Evolutionary conservation across 2,888 invertebrate genomes (phyloP), one percentile per base, ranked within the genome.

Genomic region (Cheilosia scutellata): DNA sequence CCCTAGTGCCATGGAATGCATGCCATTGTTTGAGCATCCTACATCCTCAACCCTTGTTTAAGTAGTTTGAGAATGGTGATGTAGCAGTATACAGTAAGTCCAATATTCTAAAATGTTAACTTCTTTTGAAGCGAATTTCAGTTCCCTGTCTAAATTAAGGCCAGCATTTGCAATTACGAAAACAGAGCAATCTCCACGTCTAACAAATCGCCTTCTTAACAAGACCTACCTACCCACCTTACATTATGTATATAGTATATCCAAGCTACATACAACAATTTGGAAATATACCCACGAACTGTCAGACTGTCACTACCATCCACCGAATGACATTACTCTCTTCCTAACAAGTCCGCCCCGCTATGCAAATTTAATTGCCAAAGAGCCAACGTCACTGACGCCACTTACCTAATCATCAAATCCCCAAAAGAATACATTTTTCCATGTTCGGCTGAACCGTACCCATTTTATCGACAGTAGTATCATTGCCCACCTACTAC

Each of bases 311-410:
- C 44, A 53, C 25, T 33, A 25, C 20, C 29, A 7, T 44, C 16
- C n/a, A 27, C n/a, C 29, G 13, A 27, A 29, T 49, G 65, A 51
- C 66, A 75, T 27, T 51, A n/a, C 42, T 6, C 33, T n/a, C 2
- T 40, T 37, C n/a, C n/a, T 5, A 53, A 5, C 44, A 29, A 1
- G 1, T 25, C 4, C 27, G 11, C 29, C 49, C 49, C n/a, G 25
- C 20, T 27, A 72, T 79, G 72, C 65, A 72, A 72, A 79, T 72
- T 40, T 60, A 70, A 44, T 60, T 63, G 47, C 49, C 63, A 60
- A 78, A 70, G 20, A 20, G 37, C 55, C 58, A 78, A 70, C 47
- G 47, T 63, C 44, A 63, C 25, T 20, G 20, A 20, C 20, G 20
- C 31, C 20, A 37, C 58, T 72, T 51, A 72, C 65, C 62, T 58